Conservation (phyloP, 2,113 vertebrate species). For the Ictalurus punctatus region DNA sequence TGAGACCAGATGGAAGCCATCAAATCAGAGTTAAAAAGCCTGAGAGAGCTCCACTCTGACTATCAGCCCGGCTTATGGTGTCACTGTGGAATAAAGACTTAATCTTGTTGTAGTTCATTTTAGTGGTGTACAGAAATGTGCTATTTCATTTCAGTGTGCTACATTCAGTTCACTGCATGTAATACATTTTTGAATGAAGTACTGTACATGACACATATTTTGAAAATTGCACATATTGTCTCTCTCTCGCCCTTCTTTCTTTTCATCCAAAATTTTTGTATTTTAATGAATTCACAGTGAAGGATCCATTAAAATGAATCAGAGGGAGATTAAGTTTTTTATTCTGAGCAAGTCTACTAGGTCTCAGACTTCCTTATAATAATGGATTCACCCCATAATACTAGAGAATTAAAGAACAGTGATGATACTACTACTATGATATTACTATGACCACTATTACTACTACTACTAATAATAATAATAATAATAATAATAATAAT, state of each 20-base stretch:
- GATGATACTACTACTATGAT: neutral
- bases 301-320: neutral
- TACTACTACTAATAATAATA: too few species aligned
- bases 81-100: conserved; percentile 7
- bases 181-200: neutral
- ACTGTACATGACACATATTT: neutral
- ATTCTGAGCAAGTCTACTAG: neutral
- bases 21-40: conserved; percentile 2
- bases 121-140: conserved; percentile 4
- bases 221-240: neutral
- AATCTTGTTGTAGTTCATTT: conserved; percentile 2
- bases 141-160: neutral
- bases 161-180: neutral
- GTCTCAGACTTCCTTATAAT: neutral
- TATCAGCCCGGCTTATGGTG: neutral
- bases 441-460: neutral
- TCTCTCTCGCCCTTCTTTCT: neutral
- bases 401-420: neutral
- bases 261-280: neutral
- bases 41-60: neutral
- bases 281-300: neutral
- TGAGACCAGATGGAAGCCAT: conserved; percentile 14
- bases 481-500: neutral
- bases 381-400: neutral
- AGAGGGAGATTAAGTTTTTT: neutral